Conservation (phyloP, 2,113 vertebrate genomes). For the Sardina pilchardus region DNA sequence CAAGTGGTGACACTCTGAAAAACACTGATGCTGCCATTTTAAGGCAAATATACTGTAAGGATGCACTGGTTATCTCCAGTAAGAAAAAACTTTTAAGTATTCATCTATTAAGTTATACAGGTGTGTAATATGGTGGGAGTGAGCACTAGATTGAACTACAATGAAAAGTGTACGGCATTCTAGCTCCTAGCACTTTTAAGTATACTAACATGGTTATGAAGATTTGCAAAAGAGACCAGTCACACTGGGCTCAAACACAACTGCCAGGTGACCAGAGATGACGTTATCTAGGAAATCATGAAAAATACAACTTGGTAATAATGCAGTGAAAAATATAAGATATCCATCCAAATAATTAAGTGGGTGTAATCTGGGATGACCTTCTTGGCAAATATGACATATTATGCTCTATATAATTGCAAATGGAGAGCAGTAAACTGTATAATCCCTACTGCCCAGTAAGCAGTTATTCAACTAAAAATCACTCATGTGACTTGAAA, state of each 20-base stretch:
- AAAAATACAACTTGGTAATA: not conserved
- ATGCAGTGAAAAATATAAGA: not conserved
- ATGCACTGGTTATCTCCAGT: not conserved
- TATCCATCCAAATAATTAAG: not conserved
- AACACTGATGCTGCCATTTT: not conserved
- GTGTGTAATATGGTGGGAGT: not conserved
- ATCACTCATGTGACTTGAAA: not conserved
- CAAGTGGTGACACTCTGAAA: not conserved
- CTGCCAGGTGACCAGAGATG: not conserved
- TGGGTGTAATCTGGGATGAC: not conserved
- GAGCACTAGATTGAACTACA: not conserved
- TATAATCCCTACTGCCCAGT: not conserved
- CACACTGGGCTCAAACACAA: not conserved
- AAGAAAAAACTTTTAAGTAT: not conserved
- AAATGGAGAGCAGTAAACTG: not conserved
- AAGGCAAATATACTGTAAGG: not conserved
- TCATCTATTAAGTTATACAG: not conserved
- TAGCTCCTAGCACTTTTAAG: not conserved
- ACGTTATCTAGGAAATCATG: not conserved
- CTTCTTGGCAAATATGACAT: not conserved
- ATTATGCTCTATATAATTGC: not conserved
- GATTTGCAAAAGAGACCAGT: not conserved
- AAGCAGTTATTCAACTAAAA: not conserved
- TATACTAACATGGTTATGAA: not conserved
- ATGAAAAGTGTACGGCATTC: not conserved